These are phyloP conservation scores for Bombus turneri DNA, from an alignment of 1,140 invertebrate species.

Conservation along the genomic window DNA sequence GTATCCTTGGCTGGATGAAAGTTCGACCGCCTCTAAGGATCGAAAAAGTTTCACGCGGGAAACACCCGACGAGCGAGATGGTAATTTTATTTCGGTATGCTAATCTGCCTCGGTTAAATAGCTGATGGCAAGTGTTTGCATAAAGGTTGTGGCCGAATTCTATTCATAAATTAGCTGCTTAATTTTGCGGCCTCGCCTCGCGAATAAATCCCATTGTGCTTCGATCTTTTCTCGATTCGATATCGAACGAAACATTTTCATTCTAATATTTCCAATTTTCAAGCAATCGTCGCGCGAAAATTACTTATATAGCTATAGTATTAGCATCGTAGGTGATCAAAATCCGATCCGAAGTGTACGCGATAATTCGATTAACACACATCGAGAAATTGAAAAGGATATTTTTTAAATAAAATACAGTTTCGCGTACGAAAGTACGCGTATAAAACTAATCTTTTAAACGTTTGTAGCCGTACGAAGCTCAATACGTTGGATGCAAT, in stretches of 20 bases:
- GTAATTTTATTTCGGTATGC: slow-evolving; percentile 17
- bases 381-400: not conserved
- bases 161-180: not conserved
- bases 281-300: not conserved
- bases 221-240: not conserved
- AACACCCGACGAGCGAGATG: not conserved
- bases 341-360: not conserved
- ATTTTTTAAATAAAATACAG: not conserved
- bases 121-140: not conserved
- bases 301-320: not conserved
- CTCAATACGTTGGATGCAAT: no score
- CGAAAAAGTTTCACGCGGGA: not conserved
- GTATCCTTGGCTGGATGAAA: not conserved
- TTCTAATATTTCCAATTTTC: not conserved
- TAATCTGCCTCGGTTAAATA: not conserved
- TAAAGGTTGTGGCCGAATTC: not conserved
- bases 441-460: not conserved
- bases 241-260: not conserved
- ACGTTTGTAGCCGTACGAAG: not conserved
- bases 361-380: not conserved
- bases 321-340: not conserved
- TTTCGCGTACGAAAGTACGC: not conserved
- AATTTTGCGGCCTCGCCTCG: no score
- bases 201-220: not conserved
- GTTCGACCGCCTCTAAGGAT: not conserved